Evolutionary conservation across 1,140 invertebrate species (phyloP).

Genomic region (Vanessa tameamea): DNA sequence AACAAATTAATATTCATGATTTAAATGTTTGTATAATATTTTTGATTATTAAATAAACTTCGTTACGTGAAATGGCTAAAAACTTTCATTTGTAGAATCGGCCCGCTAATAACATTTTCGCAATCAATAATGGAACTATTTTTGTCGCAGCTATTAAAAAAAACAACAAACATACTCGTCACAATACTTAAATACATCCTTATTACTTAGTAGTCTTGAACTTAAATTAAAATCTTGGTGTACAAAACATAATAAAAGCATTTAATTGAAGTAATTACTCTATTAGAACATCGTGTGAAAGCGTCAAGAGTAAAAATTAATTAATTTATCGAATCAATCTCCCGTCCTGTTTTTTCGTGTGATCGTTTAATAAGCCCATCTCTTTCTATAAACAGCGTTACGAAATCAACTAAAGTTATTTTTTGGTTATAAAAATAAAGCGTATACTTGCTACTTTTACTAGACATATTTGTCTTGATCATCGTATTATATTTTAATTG

Average conservation of each 20-base stretch:
- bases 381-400: neutral
- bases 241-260: neutral
- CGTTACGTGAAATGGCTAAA: neutral
- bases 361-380: neutral
- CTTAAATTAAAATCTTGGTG: neutral
- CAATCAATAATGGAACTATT: too few relatives aligned
- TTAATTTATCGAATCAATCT: slow-evolving; percentile 18
- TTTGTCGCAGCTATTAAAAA: neutral
- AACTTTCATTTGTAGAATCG: too few relatives aligned
- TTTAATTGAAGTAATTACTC: slow-evolving; percentile 7
- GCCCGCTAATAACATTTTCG: too few relatives aligned
- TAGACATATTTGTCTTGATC: slow-evolving; percentile 1
- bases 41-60: neutral
- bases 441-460: neutral
- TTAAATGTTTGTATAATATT: neutral
- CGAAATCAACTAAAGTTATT: neutral
- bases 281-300: slow-evolving; percentile 24
- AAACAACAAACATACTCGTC: neutral
- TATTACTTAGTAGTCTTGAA: neutral
- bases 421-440: neutral
- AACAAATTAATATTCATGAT: neutral
- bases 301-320: slow-evolving; percentile 11
- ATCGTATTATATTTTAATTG: neutral
- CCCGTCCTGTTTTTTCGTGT: neutral
- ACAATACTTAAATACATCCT: too few relatives aligned